These are phyloP conservation scores for Chymomyza costata DNA, from an alignment of 1,140 invertebrate genomes.

Conservation along the genomic window DNA sequence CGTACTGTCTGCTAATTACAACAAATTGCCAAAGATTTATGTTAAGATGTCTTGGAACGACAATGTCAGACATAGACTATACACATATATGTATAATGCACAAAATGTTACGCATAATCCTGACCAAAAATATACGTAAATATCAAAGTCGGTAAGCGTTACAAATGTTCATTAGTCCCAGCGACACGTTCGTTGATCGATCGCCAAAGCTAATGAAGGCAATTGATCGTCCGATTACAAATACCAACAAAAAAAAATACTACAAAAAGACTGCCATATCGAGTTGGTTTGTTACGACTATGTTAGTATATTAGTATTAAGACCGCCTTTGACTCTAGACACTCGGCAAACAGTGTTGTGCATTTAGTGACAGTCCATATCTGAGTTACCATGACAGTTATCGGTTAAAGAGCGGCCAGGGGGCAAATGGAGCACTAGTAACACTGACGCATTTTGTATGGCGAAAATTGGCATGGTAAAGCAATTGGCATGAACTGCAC, in stretches of 20 bases:
- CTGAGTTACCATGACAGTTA: conserved; percentile 27
- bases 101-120: too few species aligned
- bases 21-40: conserved; percentile 19
- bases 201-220: conserved; percentile 38
- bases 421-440: neutral
- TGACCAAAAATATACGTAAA: too few species aligned
- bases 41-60: neutral
- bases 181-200: conserved; percentile 62
- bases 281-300: conserved; percentile 43
- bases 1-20: conserved; percentile 25
- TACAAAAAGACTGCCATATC: conserved; percentile 7
- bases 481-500: conserved; percentile 55
- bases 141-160: too few species aligned
- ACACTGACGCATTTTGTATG: conserved; percentile 17
- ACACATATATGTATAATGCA: too few species aligned
- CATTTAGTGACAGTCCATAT: conserved; percentile 25
- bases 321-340: too few species aligned
- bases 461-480: conserved; percentile 1
- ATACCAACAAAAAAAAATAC: conserved; percentile 18
- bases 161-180: conserved; percentile 58
- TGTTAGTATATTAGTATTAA: too few species aligned
- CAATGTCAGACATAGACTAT: neutral
- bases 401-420: conserved; percentile 32
- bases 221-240: conserved; percentile 63
- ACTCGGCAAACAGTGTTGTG: too few species aligned